These are phyloP conservation scores for Imbricaverruca yamaguchii DNA, from an alignment of 2,888 invertebrate species.

Conservation along the genomic window DNA sequence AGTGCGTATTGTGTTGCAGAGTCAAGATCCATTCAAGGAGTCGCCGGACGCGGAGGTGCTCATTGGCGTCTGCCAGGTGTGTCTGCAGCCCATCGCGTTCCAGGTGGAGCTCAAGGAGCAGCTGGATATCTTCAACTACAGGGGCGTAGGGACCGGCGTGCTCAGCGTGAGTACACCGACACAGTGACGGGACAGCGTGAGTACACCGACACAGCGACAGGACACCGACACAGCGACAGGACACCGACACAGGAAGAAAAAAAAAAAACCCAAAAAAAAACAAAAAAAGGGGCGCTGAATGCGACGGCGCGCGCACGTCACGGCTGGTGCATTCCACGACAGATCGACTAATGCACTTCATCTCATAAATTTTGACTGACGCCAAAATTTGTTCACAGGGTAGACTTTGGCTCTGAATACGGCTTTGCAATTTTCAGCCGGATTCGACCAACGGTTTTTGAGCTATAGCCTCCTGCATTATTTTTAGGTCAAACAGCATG, in stretches of 20 bases:
- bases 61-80: constrained; percentile 48
- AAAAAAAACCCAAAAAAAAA: too few relatives aligned
- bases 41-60: constrained; percentile 45
- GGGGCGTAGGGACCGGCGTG: constrained; percentile 42
- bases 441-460: too few relatives aligned
- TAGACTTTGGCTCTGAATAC: too few relatives aligned
- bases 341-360: too few relatives aligned
- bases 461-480: too few relatives aligned
- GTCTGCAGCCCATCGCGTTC: constrained; percentile 47
- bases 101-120: constrained; percentile 47
- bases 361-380: too few relatives aligned
- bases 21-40: constrained; percentile 49
- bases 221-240: constrained; percentile 38
- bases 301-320: too few relatives aligned
- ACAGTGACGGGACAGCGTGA: constrained; percentile 34
- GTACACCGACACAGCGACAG: constrained; percentile 28
- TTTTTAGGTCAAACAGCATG: too few relatives aligned
- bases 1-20: constrained; percentile 36
- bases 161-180: constrained; percentile 36
- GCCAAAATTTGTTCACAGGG: too few relatives aligned
- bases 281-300: too few relatives aligned
- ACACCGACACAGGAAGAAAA: neutral
- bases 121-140: constrained; percentile 46
- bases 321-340: too few relatives aligned
- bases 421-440: too few relatives aligned